These are phyloP conservation scores for Xylocopa sonorina DNA, from an alignment of 1,140 invertebrate species.

Conservation along the genomic window DNA sequence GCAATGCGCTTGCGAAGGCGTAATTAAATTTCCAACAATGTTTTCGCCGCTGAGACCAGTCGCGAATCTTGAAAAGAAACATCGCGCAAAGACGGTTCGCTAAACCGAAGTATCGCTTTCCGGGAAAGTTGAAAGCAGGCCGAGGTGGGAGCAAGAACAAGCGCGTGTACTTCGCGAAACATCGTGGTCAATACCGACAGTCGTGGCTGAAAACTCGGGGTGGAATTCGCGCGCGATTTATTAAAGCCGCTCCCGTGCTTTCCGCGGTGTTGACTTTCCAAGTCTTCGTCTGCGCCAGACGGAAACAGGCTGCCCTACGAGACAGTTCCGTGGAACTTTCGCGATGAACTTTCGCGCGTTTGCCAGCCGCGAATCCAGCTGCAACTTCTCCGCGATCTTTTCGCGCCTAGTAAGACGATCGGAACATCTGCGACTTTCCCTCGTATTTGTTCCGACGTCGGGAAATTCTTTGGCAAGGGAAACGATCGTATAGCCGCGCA, in stretches of 20 bases:
- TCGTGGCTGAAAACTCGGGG: neutral
- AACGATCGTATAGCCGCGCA: too few relatives aligned
- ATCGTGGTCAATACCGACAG: neutral
- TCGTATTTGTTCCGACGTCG: slow-evolving; percentile 8
- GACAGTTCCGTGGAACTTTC: neutral
- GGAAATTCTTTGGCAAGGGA: neutral
- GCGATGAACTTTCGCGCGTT: neutral
- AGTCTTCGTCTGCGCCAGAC: neutral
- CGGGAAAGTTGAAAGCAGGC: neutral
- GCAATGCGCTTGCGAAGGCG: too few relatives aligned
- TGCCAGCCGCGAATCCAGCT: neutral
- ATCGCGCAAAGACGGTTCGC: too few relatives aligned
- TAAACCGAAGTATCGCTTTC: neutral
- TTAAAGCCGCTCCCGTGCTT: slow-evolving; percentile 6
- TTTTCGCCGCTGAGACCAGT: too few relatives aligned
- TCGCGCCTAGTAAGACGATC: too few relatives aligned
- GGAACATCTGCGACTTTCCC: neutral
- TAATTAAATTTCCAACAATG: too few relatives aligned
- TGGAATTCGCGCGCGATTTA: slow-evolving; percentile 9
- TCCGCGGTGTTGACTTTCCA: slow-evolving; percentile 20
- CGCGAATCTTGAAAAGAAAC: too few relatives aligned
- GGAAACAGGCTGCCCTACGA: neutral
- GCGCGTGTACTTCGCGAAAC: neutral
- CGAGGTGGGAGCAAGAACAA: neutral
- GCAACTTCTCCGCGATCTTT: neutral